Conservation (phyloP, 1,140 invertebrate species). For the Pectinophora gossypiella region DNA sequence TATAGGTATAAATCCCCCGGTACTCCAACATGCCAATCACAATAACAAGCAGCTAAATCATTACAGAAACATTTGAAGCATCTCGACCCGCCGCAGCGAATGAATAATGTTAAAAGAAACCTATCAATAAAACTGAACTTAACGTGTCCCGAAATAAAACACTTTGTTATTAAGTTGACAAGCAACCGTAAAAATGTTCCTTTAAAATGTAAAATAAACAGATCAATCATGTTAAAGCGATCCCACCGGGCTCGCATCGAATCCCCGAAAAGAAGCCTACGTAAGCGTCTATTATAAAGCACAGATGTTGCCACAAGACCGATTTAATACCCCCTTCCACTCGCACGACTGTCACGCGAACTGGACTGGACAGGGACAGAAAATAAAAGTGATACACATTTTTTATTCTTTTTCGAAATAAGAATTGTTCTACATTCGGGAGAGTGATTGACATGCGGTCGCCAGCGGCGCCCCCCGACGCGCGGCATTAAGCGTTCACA, state of each 20-base stretch:
- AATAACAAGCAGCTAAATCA: neutral
- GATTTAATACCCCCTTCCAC: slow-evolving; percentile 41
- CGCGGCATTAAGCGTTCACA: slow-evolving; percentile 62
- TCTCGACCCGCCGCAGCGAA: slow-evolving; percentile 15
- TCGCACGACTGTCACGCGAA: slow-evolving; percentile 25
- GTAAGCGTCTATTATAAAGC: slow-evolving; percentile 73
- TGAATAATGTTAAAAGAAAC: slow-evolving; percentile 64
- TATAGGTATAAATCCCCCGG: no score
- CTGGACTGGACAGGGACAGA: slow-evolving; percentile 35
- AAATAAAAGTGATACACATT: slow-evolving; percentile 62
- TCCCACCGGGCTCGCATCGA: slow-evolving; percentile 63
- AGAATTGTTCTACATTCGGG: slow-evolving; percentile 70
- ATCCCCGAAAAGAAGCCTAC: slow-evolving; percentile 72
- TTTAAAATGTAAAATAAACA: slow-evolving; percentile 76
- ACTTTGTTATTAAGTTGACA: slow-evolving; percentile 75
- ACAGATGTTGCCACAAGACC: slow-evolving; percentile 70
- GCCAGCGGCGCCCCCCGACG: slow-evolving; percentile 62
- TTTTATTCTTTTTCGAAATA: slow-evolving; percentile 71
- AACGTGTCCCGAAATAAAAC: slow-evolving; percentile 71
- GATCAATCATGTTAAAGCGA: slow-evolving; percentile 75
- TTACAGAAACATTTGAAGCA: slow-evolving; percentile 9
- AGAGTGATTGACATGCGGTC: slow-evolving; percentile 72
- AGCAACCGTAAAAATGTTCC: slow-evolving; percentile 75
- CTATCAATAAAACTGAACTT: slow-evolving; percentile 74
- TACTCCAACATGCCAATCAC: no score